Percentiles rank a stretch among this genome's conserved stretches.
Evolutionary conservation across 53 echinoderm and acorn worm species (phyloP).

Genomic region (Echinometra lucunter): DNA sequence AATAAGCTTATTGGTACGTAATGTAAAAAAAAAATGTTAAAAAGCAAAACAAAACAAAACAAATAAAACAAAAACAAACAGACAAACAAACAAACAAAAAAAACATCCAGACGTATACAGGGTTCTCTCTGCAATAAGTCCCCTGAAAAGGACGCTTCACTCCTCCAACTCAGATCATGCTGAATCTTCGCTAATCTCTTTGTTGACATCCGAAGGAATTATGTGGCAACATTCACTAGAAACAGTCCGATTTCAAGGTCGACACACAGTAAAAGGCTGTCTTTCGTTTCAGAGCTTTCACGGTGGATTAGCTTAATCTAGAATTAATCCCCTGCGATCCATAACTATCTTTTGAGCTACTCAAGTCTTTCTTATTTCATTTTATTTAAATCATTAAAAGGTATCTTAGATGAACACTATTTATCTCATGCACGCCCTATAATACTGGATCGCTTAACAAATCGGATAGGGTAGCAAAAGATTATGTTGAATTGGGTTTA

Average conservation of each 20-base stretch:
- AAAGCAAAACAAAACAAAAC: no score
- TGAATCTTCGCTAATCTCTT: neutral
- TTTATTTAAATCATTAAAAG: neutral
- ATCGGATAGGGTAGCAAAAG: neutral
- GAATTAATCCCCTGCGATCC: conserved; percentile 5
- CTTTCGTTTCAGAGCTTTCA: neutral
- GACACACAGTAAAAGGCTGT: neutral
- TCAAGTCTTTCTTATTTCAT: neutral
- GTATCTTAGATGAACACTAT: neutral
- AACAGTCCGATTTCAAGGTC: neutral
- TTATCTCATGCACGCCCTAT: neutral
- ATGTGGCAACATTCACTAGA: neutral
- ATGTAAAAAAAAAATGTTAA: no score
- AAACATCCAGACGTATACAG: neutral
- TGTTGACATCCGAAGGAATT: neutral
- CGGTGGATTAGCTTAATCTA: neutral
- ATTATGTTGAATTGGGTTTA: neutral
- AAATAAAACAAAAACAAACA: no score
- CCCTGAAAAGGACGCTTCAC: neutral
- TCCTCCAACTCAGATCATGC: neutral
- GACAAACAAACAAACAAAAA: no score
- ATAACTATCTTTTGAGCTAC: neutral
- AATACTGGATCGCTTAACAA: neutral
- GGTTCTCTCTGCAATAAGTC: neutral
- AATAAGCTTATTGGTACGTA: no score